These are phyloP conservation scores for Tenthredo distinguenda DNA, from an alignment of 2,888 invertebrate genomes.

Conservation along the genomic window DNA sequence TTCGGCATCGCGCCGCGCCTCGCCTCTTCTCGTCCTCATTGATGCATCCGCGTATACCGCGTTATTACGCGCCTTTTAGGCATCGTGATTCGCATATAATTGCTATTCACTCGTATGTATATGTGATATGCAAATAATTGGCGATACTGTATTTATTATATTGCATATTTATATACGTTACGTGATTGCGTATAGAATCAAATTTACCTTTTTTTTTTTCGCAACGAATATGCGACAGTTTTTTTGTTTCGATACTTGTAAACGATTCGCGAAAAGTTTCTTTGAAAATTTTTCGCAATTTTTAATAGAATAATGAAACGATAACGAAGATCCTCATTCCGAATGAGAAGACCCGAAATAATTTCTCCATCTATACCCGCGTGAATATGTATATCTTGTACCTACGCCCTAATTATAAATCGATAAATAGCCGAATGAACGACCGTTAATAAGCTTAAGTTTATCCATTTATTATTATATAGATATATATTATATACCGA, in stretches of 20 bases:
- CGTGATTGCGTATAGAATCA: no score
- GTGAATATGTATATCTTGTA: not conserved
- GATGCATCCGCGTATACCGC: slow-evolving; percentile 11
- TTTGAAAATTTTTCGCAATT: no score
- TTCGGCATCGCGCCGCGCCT: not conserved
- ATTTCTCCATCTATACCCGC: not conserved
- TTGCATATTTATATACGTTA: no score
- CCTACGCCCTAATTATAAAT: not conserved
- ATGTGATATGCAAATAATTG: no score
- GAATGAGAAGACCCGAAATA: not conserved
- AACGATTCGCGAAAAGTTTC: no score
- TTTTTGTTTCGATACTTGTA: no score
- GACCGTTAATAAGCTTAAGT: slow-evolving; percentile 17
- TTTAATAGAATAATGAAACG: no score
- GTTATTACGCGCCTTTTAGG: not conserved
- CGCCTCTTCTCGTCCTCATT: not conserved
- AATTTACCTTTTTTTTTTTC: no score
- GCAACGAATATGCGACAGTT: no score
- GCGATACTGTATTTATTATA: no score
- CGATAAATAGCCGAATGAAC: not conserved
- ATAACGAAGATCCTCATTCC: no score
- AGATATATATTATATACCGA: not conserved
- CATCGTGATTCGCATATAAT: not conserved
- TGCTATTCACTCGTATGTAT: not conserved
- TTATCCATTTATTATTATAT: not conserved